These are phyloP conservation scores for Drosophila neotestacea DNA, from an alignment of 2,888 invertebrate species.

Conservation along the genomic window DNA sequence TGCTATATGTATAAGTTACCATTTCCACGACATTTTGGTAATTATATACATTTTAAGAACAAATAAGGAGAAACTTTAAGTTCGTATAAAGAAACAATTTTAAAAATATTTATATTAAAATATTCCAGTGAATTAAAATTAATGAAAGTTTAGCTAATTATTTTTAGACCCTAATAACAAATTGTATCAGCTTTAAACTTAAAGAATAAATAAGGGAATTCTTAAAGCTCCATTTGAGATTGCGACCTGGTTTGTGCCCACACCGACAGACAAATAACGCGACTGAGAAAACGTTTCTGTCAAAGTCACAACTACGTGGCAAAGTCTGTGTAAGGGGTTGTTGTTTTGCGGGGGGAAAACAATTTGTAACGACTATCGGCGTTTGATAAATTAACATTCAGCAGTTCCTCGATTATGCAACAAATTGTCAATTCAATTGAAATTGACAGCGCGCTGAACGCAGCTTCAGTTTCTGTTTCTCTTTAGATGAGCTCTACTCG, in stretches of 20 bases:
- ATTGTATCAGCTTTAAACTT: neutral
- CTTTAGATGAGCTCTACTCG: slow-evolving; percentile 30
- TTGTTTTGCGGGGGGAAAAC: slow-evolving; percentile 60
- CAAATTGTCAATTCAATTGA: slow-evolving; percentile 79
- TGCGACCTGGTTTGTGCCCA: slow-evolving; percentile 33
- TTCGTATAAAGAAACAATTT: neutral
- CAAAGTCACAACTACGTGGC: slow-evolving; percentile 41
- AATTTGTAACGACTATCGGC: slow-evolving; percentile 82
- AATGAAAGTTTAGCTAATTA: slow-evolving; percentile 2
- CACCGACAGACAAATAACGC: slow-evolving; percentile 55
- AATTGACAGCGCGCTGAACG: slow-evolving; percentile 70
- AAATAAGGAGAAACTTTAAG: no score
- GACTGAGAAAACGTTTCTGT: slow-evolving; percentile 56
- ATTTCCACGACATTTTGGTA: neutral
- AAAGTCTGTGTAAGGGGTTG: slow-evolving; percentile 31
- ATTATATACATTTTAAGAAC: no score
- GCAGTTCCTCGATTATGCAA: slow-evolving; percentile 77
- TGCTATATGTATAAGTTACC: slow-evolving; percentile 6
- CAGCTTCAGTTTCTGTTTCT: slow-evolving; percentile 35
- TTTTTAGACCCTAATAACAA: slow-evolving; percentile 2
- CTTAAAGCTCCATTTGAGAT: slow-evolving; percentile 10
- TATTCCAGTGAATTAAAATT: neutral
- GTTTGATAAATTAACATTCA: slow-evolving; percentile 81
- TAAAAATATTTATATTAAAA: neutral
- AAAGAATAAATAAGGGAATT: slow-evolving; percentile 11